These are phyloP conservation scores for Carposina sasakii DNA, from an alignment of 1,140 invertebrate species.

Conservation along the genomic window DNA sequence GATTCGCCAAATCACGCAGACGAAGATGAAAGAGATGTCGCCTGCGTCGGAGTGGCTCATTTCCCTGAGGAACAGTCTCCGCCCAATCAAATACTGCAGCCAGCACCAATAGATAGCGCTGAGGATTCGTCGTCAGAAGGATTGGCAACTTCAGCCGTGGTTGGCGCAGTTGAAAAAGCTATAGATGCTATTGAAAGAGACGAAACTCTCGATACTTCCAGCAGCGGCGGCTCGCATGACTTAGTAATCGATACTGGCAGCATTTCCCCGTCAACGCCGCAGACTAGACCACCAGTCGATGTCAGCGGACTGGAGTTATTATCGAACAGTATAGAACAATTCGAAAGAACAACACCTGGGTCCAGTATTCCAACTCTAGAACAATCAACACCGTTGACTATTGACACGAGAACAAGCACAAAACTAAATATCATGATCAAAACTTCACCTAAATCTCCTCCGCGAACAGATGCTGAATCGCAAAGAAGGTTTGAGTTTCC, in stretches of 20 bases:
- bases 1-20: constrained; percentile 58
- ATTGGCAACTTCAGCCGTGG: constrained; percentile 34
- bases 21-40: constrained; percentile 71
- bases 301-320: constrained; percentile 85
- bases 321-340: constrained; percentile 86
- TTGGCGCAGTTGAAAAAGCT: constrained; percentile 54
- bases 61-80: constrained; percentile 47
- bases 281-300: constrained; percentile 71
- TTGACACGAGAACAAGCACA: constrained; percentile 50
- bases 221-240: constrained; percentile 50
- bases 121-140: constrained; percentile 57
- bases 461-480: constrained; percentile 38
- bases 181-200: constrained; percentile 63
- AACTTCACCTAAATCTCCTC: constrained; percentile 64
- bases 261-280: constrained; percentile 33
- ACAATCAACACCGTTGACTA: constrained; percentile 41
- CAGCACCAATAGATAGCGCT: constrained; percentile 44
- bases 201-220: constrained; percentile 47
- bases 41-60: constrained; percentile 61
- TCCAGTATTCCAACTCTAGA: constrained; percentile 49
- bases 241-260: constrained; percentile 56
- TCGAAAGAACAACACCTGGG: constrained; percentile 72
- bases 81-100: constrained; percentile 40
- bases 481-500: constrained; percentile 60
- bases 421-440: constrained; percentile 63